Evolutionary conservation across 2,888 invertebrate genomes (phyloP).

Genomic region (Tenodera sinensis): DNA sequence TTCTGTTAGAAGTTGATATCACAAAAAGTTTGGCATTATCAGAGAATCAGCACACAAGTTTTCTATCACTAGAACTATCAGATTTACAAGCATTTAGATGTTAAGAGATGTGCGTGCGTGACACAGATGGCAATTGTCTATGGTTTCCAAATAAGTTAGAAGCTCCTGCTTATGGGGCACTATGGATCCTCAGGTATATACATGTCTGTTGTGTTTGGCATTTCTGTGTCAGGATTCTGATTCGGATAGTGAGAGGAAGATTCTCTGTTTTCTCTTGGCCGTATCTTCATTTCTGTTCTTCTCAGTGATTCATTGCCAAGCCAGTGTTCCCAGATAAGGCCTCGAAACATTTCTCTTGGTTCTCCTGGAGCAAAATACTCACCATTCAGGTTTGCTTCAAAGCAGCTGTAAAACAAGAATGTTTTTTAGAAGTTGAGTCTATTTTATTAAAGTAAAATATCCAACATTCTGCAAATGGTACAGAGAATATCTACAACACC

Average conservation of each 20-base stretch:
- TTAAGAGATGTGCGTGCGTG: not conserved
- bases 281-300: slow-evolving; percentile 51
- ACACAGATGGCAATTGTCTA: no score
- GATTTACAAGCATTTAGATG: not conserved
- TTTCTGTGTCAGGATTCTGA: not conserved
- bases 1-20: not conserved
- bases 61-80: not conserved
- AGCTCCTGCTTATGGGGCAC: not conserved
- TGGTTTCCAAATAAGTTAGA: not conserved
- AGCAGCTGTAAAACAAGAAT: slow-evolving; percentile 46
- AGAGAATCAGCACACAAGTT: not conserved
- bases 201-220: slow-evolving; percentile 12
- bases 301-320: slow-evolving; percentile 54
- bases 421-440: not conserved
- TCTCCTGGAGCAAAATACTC: slow-evolving; percentile 43
- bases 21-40: not conserved
- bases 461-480: no score
- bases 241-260: slow-evolving; percentile 1
- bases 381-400: slow-evolving; percentile 56
- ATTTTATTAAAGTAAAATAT: no score
- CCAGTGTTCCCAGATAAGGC: slow-evolving; percentile 58
- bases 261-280: slow-evolving; percentile 34
- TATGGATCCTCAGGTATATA: slow-evolving; percentile 27
- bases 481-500: no score
- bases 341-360: slow-evolving; percentile 48